Percentiles rank a stretch among this genome's conserved stretches.
phyloP scores from a whole-genome alignment of 2,113 vertebrate species.

The Noctilio leporinus region DNA sequence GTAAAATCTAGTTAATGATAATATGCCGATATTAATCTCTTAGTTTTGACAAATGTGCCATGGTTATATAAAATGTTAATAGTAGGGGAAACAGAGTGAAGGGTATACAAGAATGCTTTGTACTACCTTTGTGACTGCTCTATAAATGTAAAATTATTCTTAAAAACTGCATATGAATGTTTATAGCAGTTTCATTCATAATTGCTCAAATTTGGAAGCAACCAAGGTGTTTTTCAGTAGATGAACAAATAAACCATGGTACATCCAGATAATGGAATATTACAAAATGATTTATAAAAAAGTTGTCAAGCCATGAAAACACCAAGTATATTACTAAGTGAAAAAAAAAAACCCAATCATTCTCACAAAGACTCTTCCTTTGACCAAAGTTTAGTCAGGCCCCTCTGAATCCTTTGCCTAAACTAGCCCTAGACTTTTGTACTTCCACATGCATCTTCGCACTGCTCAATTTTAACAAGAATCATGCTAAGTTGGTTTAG shows the following conservation, averaged over 20 bases:
- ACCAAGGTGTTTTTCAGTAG: neutral
- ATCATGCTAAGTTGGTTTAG: neutral
- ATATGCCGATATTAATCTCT: neutral
- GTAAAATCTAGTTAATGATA: neutral
- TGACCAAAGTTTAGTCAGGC: neutral
- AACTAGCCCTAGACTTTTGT: accelerated
- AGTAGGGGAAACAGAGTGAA: neutral
- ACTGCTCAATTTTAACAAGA: neutral
- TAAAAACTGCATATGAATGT: neutral
- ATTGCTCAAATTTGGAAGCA: neutral
- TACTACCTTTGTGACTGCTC: neutral
- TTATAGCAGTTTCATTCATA: neutral
- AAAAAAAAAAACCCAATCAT: neutral
- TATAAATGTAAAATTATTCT: neutral
- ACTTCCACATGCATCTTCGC: neutral
- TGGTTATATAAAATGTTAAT: neutral
- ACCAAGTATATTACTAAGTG: neutral
- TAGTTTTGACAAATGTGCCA: neutral
- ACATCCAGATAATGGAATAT: neutral
- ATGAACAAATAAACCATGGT: neutral
- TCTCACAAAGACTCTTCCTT: neutral
- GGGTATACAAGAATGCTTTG: neutral
- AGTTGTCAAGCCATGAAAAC: neutral
- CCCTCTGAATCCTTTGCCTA: neutral
- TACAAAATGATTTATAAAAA: neutral